phyloP scores from a whole-genome alignment of 1,140 invertebrate genomes.

The Lucilia sericata region DNA sequence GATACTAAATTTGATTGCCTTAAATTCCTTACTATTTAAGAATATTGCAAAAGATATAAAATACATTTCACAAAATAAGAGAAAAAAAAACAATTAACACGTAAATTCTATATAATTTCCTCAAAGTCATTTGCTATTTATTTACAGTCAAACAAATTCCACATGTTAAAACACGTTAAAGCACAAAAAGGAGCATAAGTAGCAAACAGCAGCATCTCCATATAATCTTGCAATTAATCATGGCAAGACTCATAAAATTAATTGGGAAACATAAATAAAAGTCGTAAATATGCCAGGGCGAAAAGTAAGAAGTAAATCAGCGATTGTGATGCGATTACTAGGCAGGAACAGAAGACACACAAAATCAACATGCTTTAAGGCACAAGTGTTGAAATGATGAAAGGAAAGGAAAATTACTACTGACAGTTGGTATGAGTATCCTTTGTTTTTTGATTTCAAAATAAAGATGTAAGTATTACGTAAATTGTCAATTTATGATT shows the following conservation, averaged over 20 bases:
- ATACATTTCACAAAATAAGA: neutral
- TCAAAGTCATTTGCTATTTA: neutral
- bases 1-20: no score
- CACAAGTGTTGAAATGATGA: neutral
- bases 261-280: conserved; percentile 6
- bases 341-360: neutral
- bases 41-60: no score
- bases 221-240: neutral
- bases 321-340: neutral
- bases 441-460: neutral
- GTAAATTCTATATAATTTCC: neutral
- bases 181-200: neutral
- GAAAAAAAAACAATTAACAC: neutral
- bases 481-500: no score
- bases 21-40: no score
- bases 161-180: neutral
- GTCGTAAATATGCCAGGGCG: neutral
- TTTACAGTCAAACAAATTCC: neutral
- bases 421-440: neutral
- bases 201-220: neutral
- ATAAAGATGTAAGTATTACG: neutral
- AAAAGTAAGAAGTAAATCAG: no score
- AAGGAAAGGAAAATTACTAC: neutral
- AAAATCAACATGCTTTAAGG: neutral
- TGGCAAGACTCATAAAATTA: conserved; percentile 5